Evolutionary conservation across 2,888 invertebrate species (phyloP), one percentile per base, ranked within the genome.

Genomic region (Oxyscelio sp.): DNA sequence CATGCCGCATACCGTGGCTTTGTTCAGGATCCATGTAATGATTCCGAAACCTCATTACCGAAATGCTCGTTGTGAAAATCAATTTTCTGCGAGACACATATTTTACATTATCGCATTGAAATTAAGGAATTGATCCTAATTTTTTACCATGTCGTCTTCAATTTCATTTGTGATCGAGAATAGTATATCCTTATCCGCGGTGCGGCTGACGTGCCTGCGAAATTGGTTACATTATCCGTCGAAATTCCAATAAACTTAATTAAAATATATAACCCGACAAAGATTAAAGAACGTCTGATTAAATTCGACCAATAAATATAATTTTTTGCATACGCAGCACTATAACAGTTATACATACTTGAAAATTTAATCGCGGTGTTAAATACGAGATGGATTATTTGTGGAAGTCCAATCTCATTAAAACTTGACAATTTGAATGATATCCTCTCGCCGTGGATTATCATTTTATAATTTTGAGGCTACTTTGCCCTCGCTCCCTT

Each of bases 21-120:
- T 85, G 78, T 87, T 85, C 85, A 84, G 82, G 75, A 85, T 85
- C 80, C 81, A 87, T 87, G 73, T 88, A 87, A 89, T 87, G 86
- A 87, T 86, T 79, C 79, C 83, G 83, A 86, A 87, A 89, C 54
- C 86, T 88, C 86, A 88, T 89, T 88, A 89, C 85, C 85, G 80
- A 86, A 88, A 87, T 87, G 81, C 86, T 85, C 85, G 74, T 78
- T 73, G 48, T 73, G 81, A 63, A 81, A 81, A 85, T 85, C 85
- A 70, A 66, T 81, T 81, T 65, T 66, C 66, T 71, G 58, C 77
- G 63, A 70, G 81, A 74, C 81, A 74, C 78, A 78, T 75, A 82
- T 82, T 85, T 74, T 65, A 70, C 73, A 48, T 85, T 68, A 81
- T 78, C 85, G 21, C 68, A 50, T 56, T 63, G 43, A 70, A 75